Percentiles rank a stretch among this genome's conserved stretches.
Conservation (phyloP, 2,797 vertebrate species). For the Nasua narica region DNA sequence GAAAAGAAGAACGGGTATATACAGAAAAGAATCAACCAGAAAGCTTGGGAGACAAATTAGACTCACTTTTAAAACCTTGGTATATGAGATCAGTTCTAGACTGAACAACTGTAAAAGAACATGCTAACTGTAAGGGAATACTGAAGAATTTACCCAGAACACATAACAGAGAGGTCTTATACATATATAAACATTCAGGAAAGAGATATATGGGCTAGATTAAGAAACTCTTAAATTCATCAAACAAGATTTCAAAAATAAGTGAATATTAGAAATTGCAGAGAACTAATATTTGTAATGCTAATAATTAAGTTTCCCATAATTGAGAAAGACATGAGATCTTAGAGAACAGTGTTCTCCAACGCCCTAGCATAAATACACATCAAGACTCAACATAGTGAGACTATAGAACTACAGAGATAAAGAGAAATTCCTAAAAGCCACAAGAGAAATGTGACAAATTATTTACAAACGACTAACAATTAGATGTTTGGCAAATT, state of each 20-base stretch:
- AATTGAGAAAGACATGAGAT: not conserved
- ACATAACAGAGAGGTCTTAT: not conserved
- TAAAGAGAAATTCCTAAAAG: not conserved
- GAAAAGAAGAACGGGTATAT: not conserved
- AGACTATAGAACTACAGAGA: not conserved
- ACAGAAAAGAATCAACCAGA: not conserved
- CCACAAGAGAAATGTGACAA: not conserved
- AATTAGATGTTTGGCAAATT: not conserved
- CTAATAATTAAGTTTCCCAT: not conserved
- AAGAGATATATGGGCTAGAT: not conserved
- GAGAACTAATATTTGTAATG: not conserved
- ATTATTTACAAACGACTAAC: not conserved
- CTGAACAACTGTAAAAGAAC: not conserved
- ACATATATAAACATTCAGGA: not conserved
- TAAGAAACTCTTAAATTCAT: not conserved
- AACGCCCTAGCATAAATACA: not conserved
- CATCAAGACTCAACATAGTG: not conserved
- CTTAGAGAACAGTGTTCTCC: not conserved
- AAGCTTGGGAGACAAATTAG: not conserved
- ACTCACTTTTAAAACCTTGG: not conserved
- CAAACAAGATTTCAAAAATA: not conserved
- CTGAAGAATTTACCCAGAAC: not conserved
- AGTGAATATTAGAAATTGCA: not conserved
- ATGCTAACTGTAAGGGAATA: not conserved
- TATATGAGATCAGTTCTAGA: not conserved